Evolutionary conservation across 2,888 invertebrate species (phyloP).

Genomic region (Aphidius colemani): DNA sequence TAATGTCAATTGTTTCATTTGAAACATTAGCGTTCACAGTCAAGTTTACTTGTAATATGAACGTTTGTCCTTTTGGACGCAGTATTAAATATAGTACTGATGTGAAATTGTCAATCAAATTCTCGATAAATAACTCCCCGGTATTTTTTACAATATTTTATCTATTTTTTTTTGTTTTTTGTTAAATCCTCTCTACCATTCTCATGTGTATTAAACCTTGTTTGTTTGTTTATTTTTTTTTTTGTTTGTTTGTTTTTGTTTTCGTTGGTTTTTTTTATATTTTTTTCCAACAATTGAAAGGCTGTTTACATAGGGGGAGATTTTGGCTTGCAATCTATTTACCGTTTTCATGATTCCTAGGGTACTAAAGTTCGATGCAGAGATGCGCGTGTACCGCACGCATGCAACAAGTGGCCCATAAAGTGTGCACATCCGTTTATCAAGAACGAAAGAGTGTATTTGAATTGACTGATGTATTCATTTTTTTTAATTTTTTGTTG

Average conservation of each 20-base stretch:
- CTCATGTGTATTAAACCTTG: no score
- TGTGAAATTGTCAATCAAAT: neutral
- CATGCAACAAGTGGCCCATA: constrained; percentile 60
- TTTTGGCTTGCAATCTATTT: constrained; percentile 19
- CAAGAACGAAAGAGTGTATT: constrained; percentile 60
- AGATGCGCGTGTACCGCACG: constrained; percentile 46
- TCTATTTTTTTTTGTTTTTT: neutral
- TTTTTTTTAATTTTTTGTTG: constrained; percentile 25
- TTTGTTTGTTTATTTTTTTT: constrained; percentile 5
- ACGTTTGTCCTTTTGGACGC: no score
- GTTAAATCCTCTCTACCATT: no score
- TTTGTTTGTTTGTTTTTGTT: neutral
- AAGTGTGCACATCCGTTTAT: constrained; percentile 60
- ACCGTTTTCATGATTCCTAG: constrained; percentile 27
- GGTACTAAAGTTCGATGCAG: constrained; percentile 49
- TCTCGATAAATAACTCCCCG: neutral
- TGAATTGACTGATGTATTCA: constrained; percentile 59
- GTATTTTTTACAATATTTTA: neutral
- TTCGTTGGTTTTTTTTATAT: neutral
- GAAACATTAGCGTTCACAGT: no score
- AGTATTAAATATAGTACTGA: no score
- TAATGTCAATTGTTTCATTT: no score
- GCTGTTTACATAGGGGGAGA: no score
- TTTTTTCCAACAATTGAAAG: neutral
- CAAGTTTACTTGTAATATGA: no score